These are phyloP conservation scores for Ardeotis arabs DNA, from an alignment of 2,113 vertebrate species.

Conservation along the genomic window DNA sequence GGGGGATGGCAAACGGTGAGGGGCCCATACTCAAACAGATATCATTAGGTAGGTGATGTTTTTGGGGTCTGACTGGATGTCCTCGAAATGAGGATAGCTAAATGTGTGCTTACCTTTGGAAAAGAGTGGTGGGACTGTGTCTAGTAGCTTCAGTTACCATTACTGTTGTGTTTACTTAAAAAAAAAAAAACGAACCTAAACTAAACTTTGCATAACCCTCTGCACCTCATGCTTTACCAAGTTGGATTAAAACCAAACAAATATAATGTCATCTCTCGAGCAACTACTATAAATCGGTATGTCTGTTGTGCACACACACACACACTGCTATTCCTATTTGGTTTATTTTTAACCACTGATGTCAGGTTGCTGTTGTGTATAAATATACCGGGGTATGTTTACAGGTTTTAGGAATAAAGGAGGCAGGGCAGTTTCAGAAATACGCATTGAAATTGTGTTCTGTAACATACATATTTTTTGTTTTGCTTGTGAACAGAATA, in stretches of 20 bases:
- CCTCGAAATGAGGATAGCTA: neutral
- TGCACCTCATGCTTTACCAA: neutral
- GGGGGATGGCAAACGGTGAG: neutral
- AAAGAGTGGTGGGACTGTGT: neutral
- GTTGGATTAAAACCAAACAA: neutral
- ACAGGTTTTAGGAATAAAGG: neutral
- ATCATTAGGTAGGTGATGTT: neutral
- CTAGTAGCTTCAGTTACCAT: neutral
- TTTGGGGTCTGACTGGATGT: neutral
- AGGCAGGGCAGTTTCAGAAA: neutral
- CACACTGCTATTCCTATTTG: neutral
- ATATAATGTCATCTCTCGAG: neutral
- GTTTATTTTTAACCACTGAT: slow-evolving; percentile 34
- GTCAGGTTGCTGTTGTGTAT: neutral
- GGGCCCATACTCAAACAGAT: neutral
- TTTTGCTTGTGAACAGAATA: neutral
- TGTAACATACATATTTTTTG: neutral
- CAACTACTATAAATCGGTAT: neutral
- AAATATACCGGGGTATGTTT: neutral
- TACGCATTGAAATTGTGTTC: neutral
- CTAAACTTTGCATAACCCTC: neutral
- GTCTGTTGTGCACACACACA: neutral
- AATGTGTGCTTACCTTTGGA: neutral
- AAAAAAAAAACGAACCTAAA: neutral
- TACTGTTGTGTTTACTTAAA: neutral